Percentiles rank a stretch among this genome's conserved stretches.
Evolutionary conservation across 2,113 vertebrate species (phyloP).

Genomic region (Actenoides hombroni): DNA sequence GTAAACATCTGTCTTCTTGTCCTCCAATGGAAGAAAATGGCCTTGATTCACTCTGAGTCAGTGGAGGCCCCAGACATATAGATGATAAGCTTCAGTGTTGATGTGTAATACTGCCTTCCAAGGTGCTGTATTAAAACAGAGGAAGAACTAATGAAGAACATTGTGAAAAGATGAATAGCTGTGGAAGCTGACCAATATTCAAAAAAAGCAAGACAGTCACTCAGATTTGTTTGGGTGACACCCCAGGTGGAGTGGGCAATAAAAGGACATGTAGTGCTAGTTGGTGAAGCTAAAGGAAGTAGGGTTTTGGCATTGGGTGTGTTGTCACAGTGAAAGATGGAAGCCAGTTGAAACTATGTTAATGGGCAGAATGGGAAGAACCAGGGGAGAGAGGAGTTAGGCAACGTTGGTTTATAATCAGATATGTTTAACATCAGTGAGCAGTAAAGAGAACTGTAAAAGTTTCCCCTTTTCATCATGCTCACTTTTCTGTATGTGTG

Average conservation of each 20-base stretch:
- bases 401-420: background rate
- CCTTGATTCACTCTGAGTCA: background rate
- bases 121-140: background rate
- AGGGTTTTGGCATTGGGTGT: background rate
- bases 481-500: background rate
- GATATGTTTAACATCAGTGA: background rate
- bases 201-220: background rate
- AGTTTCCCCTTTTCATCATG: background rate
- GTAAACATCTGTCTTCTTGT: background rate
- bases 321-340: background rate
- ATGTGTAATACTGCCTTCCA: background rate
- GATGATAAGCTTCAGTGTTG: background rate
- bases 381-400: background rate
- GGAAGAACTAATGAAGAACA: background rate
- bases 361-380: background rate
- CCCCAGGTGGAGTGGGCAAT: background rate
- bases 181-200: background rate
- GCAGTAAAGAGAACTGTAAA: background rate
- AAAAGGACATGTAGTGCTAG: background rate
- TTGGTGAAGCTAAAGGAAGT: background rate
- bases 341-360: background rate
- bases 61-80: background rate
- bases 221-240: background rate
- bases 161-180: background rate
- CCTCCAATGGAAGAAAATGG: background rate